phyloP scores from a whole-genome alignment of 2,113 vertebrate species.

The Lipotes vexillifer region DNA sequence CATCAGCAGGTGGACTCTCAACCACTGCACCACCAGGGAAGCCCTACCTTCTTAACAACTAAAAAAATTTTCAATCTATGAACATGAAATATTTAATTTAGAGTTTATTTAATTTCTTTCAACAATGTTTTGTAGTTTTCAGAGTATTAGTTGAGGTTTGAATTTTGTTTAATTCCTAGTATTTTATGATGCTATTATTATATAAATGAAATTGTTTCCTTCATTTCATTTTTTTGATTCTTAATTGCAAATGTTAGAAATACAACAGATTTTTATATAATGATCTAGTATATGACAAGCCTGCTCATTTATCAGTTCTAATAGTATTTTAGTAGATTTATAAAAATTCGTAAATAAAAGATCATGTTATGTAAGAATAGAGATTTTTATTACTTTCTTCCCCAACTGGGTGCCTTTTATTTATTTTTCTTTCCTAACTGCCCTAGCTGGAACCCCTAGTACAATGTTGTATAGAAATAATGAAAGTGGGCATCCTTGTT shows the following conservation, averaged over 20 bases:
- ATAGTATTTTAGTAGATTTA: not conserved
- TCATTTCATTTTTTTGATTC: not conserved
- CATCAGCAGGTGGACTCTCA: no score
- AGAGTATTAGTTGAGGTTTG: not conserved
- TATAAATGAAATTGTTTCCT: not conserved
- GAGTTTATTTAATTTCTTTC: not conserved
- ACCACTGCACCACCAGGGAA: no score
- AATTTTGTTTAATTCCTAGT: not conserved
- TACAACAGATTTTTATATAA: not conserved
- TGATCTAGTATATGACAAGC: not conserved
- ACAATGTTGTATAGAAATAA: not conserved
- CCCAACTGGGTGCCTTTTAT: not conserved
- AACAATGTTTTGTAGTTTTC: not conserved
- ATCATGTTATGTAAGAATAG: not conserved
- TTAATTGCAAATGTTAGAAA: not conserved
- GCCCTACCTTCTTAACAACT: not conserved
- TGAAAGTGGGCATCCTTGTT: not conserved
- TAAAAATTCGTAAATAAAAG: not conserved
- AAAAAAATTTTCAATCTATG: not conserved
- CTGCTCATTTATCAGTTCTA: not conserved
- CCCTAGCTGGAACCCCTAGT: not conserved
- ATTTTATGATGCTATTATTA: not conserved
- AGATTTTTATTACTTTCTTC: not conserved
- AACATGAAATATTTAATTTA: not conserved
- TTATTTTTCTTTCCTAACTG: not conserved